Evolutionary conservation across 2,797 vertebrate genomes (phyloP).

Genomic region (Paguma larvata): DNA sequence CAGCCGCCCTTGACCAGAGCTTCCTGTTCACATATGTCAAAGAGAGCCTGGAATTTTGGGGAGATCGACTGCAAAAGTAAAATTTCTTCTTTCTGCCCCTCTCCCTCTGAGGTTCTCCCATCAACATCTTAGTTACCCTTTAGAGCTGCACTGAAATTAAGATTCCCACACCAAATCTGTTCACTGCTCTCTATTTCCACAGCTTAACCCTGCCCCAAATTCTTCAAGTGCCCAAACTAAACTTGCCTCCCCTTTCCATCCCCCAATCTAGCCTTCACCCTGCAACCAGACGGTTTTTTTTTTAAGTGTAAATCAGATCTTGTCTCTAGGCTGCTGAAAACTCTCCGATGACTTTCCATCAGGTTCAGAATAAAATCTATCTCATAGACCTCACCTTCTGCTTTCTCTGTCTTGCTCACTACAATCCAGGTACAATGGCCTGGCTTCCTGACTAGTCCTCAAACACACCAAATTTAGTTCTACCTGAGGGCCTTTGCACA

Average conservation of each 20-base stretch:
- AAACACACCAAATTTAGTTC: background rate
- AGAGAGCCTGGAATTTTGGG: conserved; percentile 13
- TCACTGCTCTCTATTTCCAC: background rate
- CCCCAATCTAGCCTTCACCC: background rate
- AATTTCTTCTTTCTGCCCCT: background rate
- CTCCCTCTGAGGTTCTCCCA: background rate
- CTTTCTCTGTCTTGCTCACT: background rate
- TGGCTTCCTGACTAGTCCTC: background rate
- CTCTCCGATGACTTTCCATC: background rate
- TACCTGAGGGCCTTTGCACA: background rate
- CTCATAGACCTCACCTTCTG: background rate
- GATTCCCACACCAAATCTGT: background rate
- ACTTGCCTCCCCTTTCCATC: background rate
- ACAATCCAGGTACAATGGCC: background rate
- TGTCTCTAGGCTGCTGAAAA: background rate
- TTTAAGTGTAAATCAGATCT: background rate
- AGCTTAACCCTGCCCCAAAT: background rate
- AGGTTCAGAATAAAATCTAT: background rate
- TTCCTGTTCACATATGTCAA: conserved; percentile 61
- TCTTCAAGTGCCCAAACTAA: background rate
- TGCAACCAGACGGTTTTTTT: background rate
- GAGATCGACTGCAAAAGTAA: background rate
- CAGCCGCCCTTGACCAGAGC: background rate
- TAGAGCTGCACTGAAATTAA: background rate
- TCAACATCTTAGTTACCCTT: background rate